Evolutionary conservation across 23 tunicate species (phyloP).

Genomic region (Trididemnum miniatum): DNA sequence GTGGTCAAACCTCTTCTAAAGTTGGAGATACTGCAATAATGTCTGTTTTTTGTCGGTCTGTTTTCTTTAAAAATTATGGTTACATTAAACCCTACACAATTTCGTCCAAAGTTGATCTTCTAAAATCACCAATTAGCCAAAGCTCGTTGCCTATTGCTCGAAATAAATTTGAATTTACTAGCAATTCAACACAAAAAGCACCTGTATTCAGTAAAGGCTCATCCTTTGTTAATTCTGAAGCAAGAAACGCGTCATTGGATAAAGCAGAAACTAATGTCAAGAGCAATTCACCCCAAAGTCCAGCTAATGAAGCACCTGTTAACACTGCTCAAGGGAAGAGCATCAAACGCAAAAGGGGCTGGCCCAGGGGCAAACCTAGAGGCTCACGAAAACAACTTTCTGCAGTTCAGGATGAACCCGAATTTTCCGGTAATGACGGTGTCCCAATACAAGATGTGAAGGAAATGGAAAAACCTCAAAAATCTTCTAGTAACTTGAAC

Average conservation of each 20-base stretch:
- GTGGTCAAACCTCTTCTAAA: not conserved
- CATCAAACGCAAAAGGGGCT: slow-evolving; percentile 48
- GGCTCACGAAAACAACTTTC: slow-evolving; percentile 39
- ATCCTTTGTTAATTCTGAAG: too few relatives aligned
- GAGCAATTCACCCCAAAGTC: too few relatives aligned
- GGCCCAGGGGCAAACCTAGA: slow-evolving; percentile 69
- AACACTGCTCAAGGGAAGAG: slow-evolving; percentile 10
- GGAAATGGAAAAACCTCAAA: not conserved
- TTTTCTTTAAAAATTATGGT: slow-evolving; percentile 61
- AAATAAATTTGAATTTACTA: slow-evolving; percentile 2
- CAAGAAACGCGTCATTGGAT: too few relatives aligned
- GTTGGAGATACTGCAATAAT: not conserved
- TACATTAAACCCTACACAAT: slow-evolving; percentile 31
- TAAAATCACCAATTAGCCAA: not conserved
- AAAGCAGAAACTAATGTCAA: too few relatives aligned
- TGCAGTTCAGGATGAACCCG: not conserved
- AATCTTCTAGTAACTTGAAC: not conserved
- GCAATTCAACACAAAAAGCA: not conserved
- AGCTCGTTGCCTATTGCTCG: not conserved
- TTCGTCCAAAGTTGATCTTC: not conserved
- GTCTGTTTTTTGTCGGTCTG: slow-evolving; percentile 61
- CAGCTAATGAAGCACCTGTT: not conserved
- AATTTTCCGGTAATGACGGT: not conserved
- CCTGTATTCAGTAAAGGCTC: not conserved
- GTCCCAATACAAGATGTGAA: not conserved